These are phyloP conservation scores for Callopanchax toddi DNA, from an alignment of 2,113 vertebrate species.

Conservation along the genomic window DNA sequence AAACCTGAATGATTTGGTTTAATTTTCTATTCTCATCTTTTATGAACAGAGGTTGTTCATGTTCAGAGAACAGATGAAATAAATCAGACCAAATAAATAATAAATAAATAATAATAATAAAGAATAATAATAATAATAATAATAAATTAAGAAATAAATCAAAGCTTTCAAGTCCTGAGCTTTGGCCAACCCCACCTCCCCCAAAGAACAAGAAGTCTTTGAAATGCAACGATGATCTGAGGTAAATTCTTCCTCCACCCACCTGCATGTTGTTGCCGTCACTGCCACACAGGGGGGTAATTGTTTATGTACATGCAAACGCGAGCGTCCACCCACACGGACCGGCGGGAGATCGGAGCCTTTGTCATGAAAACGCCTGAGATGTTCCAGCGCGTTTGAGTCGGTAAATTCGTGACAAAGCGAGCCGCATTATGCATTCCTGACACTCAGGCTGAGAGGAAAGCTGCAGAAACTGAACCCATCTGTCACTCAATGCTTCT, in stretches of 20 bases:
- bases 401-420: conserved; percentile 20
- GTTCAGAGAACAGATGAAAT: too few species aligned
- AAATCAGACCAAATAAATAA: too few species aligned
- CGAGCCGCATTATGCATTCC: conserved; percentile 17
- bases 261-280: conserved; percentile 50
- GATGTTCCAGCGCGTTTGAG: conserved; percentile 18
- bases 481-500: conserved; percentile 36
- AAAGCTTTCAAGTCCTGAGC: too few species aligned
- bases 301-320: conserved; percentile 38
- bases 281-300: conserved; percentile 38
- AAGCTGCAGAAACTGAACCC: conserved; percentile 21
- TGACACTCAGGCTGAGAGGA: conserved; percentile 11
- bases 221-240: conserved; percentile 45
- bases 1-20: too few species aligned
- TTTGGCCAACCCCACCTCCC: too few species aligned
- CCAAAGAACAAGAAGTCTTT: conserved; percentile 40
- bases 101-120: too few species aligned
- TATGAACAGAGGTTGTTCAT: too few species aligned
- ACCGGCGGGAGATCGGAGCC: neutral
- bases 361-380: conserved; percentile 18
- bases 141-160: too few species aligned
- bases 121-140: too few species aligned
- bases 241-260: conserved; percentile 62
- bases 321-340: neutral
- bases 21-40: too few species aligned